Evolutionary conservation across 2,888 invertebrate species (phyloP), one percentile per base, ranked within the genome.

Genomic region (Tenodera sinensis): DNA sequence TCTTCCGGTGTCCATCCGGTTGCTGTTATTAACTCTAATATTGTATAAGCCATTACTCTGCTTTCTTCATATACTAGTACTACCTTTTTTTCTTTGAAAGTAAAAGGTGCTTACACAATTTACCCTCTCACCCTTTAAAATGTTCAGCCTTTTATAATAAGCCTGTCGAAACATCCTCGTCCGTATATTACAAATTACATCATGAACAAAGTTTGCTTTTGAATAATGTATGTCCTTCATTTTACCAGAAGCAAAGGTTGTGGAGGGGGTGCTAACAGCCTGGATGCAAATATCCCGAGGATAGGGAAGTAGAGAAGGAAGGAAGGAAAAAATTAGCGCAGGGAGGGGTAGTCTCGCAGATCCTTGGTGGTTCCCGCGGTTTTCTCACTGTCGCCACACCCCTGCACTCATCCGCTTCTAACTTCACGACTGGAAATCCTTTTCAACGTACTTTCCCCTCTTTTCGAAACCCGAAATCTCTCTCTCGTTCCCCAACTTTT

Each of bases 381-480:
- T 71, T 71, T 71, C 8, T 85, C n/a, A n/a, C 85, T 25, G 20
- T 34, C 84, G 28, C 20, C 87, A 81, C 30, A 81, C 28, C 34
- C 28, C 86, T n/a, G 71, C 81, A 71, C 81, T 87, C 71, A 91
- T 88, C 89, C 88, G 81, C 88, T 83, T 88, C 83, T 34, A 42
- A 89, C 85, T 85, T 89, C 88, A 85, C 34, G 83, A 42, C 85
- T 87, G 83, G 81, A 89, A 89, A 89, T 85, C 89, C 89, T 89
- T 89, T 88, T 71, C 88, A 89, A 88, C 88, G 83, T 88, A 89
- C 88, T 89, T 85, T 89, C 83, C 30, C 30, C 84, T 71, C 54
- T 71, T 71, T 71, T 20, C 20, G 54, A 20, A 20, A 71, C 88
- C 88, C 83, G 81, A 83, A 89, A 85, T 83, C 88, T 88, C 84